These are phyloP conservation scores for Temnopleurus reevesii DNA, from an alignment of 53 echinoderm and acorn worm species.

Conservation along the genomic window DNA sequence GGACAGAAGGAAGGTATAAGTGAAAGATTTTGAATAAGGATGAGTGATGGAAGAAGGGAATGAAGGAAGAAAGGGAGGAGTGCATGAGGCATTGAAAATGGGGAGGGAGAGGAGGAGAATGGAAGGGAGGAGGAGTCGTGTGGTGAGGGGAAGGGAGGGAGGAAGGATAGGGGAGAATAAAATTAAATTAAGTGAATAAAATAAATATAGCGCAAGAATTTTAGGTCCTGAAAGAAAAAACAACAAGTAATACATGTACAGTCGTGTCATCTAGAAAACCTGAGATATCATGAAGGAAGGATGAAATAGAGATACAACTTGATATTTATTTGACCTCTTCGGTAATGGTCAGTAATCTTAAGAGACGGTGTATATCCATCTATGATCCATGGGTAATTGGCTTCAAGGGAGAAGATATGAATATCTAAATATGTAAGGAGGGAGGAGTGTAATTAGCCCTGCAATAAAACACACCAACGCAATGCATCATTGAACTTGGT, in stretches of 20 bases:
- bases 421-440: not conserved
- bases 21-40: not conserved
- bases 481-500: not conserved
- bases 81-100: not conserved
- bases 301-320: too few relatives aligned
- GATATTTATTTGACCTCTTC: too few relatives aligned
- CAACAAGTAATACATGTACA: too few relatives aligned
- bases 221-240: too few relatives aligned
- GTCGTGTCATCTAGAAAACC: too few relatives aligned
- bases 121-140: not conserved
- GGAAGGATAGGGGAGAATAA: too few relatives aligned
- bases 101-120: not conserved
- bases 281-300: too few relatives aligned
- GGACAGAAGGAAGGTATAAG: not conserved
- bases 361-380: not conserved
- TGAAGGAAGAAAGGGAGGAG: not conserved
- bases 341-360: not conserved
- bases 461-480: slow-evolving; percentile 9
- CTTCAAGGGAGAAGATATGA: not conserved
- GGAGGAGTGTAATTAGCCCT: not conserved
- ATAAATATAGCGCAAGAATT: too few relatives aligned
- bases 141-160: too few relatives aligned
- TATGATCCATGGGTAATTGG: not conserved
- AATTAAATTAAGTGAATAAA: too few relatives aligned
- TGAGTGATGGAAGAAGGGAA: not conserved